Evolutionary conservation across 2,888 invertebrate species (phyloP), one percentile per base, ranked within the genome.

Genomic region (Phlogophora meticulosa): DNA sequence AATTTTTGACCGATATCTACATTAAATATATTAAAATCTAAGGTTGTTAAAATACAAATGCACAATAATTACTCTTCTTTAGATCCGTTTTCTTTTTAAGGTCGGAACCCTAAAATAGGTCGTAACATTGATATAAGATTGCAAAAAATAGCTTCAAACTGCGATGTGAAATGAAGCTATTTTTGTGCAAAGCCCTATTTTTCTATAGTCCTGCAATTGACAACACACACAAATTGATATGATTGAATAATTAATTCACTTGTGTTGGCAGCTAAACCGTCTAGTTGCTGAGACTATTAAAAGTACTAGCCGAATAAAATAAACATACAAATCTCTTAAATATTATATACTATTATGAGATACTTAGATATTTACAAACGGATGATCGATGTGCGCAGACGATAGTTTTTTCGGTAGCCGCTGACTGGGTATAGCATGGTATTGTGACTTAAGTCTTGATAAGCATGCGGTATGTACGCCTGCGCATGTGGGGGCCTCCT

Each of bases 291-390:
- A n/a, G n/a, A n/a, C 32, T 10, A 11, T 61, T 15, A 43, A 17
- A 43, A 1, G 17, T 28, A 9, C 15, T 7, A 59, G 11, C 38
- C 20, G 20, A 58, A 38, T 38, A n/a, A 28, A 40, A 11, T 32
- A 22, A n/a, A 13, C 17, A 64, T 51, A 67, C 13, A 24, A 15
- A 48, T 20, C 5, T 36, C 10, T 28, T 68, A 11, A 24, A 20
- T 38, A 45, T 4, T 28, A 28, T 5, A 28, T 28, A 28, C 2
- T 28, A 28, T 28, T 28, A 28, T 28, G 5, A 28, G 2, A 22
- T 69, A 65, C 28, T 40, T 11, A 46, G 4, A 24, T n/a, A 34
- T 40, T 71, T 40, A 58, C 2, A 55, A 56, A 58, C 22, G 15
- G 20, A 46, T 1, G 5, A 36, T 13, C 10, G 52, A 43, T 43